A percentile compares a stretch with the other conserved stretches of the same genome.
Conservation (phyloP, 2,888 invertebrate genomes). For the Andrena haemorrhoa region DNA sequence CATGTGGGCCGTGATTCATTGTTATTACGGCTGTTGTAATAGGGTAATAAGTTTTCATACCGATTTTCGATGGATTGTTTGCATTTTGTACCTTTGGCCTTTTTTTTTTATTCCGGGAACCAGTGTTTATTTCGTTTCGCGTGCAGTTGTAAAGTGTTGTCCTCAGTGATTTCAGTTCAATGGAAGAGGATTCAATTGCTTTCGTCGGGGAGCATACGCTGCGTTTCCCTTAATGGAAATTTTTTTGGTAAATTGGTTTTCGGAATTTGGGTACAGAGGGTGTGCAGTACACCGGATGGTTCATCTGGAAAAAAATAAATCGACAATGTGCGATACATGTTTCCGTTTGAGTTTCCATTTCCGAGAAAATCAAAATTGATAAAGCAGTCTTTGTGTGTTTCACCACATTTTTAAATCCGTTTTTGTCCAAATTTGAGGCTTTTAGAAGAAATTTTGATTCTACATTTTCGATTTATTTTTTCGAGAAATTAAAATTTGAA, state of each 20-base stretch:
- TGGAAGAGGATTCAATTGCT: background rate
- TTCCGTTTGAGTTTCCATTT: too few relatives aligned
- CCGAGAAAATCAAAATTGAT: too few relatives aligned
- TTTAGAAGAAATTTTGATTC: background rate
- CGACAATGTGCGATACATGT: too few relatives aligned
- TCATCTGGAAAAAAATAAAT: too few relatives aligned
- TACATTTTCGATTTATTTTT: background rate
- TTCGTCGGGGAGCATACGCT: background rate
- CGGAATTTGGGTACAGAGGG: background rate
- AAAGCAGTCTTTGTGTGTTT: too few relatives aligned
- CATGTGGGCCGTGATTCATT: conserved; percentile 30
- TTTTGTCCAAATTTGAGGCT: too few relatives aligned
- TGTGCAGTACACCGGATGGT: too few relatives aligned
- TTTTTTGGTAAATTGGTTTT: conserved; percentile 1
- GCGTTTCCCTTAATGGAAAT: background rate
- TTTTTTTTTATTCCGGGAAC: background rate
- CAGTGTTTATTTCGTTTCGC: background rate
- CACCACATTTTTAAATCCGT: too few relatives aligned
- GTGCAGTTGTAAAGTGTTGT: background rate
- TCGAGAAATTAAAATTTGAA: background rate
- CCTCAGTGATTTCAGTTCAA: background rate
- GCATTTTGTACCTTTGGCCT: background rate
- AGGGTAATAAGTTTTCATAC: conserved; percentile 7
- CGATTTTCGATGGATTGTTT: background rate
- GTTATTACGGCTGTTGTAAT: conserved; percentile 3